Percentiles rank a stretch among this genome's conserved stretches.
Conservation (phyloP, 1,140 invertebrate species). For the Eufriesea mexicana region DNA sequence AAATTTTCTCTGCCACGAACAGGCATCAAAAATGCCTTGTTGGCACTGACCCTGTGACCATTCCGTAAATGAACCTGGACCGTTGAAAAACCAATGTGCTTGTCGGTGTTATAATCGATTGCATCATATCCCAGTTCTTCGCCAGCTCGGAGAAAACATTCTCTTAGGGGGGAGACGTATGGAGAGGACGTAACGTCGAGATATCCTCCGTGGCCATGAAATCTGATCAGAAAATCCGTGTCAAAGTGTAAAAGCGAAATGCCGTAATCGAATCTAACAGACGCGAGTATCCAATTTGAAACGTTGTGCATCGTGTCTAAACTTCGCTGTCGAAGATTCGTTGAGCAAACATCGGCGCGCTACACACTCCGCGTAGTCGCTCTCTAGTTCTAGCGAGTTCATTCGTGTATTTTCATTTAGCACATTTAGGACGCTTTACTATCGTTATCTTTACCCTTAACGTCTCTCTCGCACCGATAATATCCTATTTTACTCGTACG, state of each 20-base stretch:
- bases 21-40: constrained; percentile 87
- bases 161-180: constrained; percentile 84
- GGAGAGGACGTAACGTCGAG: constrained; percentile 86
- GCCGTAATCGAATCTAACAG: not conserved
- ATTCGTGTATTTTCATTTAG: not conserved
- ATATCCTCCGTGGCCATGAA: constrained; percentile 86
- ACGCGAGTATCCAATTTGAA: not conserved
- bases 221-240: constrained; percentile 69
- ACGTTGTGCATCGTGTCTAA: not conserved
- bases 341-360: not conserved
- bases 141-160: constrained; percentile 84
- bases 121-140: constrained; percentile 83
- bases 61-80: constrained; percentile 88
- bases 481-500: not conserved
- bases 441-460: not conserved
- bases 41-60: constrained; percentile 87
- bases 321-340: not conserved
- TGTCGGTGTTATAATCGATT: constrained; percentile 85
- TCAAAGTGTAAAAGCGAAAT: not conserved
- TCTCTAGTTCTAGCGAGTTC: not conserved
- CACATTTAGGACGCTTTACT: not conserved
- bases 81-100: constrained; percentile 85
- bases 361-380: not conserved
- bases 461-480: not conserved
- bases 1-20: constrained; percentile 86